These are phyloP conservation scores for Cynaeus angustus DNA, from an alignment of 2,888 invertebrate genomes.

Conservation along the genomic window DNA sequence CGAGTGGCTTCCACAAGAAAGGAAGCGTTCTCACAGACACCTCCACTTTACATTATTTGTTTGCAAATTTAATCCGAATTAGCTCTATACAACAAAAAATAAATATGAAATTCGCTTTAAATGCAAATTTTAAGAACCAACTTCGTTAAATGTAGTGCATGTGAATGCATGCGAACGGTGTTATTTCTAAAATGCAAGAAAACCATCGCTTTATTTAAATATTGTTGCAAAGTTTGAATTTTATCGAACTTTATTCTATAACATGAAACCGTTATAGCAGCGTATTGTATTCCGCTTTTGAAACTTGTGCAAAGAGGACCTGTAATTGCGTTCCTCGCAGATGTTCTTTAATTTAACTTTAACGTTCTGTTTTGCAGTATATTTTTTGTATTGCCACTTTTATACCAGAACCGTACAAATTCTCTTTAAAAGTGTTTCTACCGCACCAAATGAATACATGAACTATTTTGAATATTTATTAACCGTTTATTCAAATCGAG, in stretches of 20 bases:
- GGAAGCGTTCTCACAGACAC: background rate
- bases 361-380: background rate
- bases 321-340: constrained; percentile 7
- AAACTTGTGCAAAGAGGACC: constrained; percentile 13
- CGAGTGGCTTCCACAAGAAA: constrained; percentile 26
- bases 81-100: constrained; percentile 10
- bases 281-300: constrained; percentile 1
- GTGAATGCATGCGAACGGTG: constrained; percentile 21
- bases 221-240: constrained; percentile 25
- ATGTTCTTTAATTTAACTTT: constrained; percentile 7
- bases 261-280: constrained; percentile 17
- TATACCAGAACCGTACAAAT: no score
- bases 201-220: constrained; percentile 30
- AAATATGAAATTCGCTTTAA: constrained; percentile 34
- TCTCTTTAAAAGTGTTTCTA: no score
- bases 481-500: no score
- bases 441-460: no score
- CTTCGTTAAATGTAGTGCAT: constrained; percentile 20
- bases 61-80: constrained; percentile 32
- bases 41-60: constrained; percentile 20
- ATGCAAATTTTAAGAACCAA: constrained; percentile 33
- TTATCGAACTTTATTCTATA: constrained; percentile 26
- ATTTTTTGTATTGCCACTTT: background rate
- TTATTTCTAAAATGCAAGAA: constrained; percentile 26
- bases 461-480: no score